Conservation (phyloP, 2,113 vertebrate species). For the Dascyllus trimaculatus region DNA sequence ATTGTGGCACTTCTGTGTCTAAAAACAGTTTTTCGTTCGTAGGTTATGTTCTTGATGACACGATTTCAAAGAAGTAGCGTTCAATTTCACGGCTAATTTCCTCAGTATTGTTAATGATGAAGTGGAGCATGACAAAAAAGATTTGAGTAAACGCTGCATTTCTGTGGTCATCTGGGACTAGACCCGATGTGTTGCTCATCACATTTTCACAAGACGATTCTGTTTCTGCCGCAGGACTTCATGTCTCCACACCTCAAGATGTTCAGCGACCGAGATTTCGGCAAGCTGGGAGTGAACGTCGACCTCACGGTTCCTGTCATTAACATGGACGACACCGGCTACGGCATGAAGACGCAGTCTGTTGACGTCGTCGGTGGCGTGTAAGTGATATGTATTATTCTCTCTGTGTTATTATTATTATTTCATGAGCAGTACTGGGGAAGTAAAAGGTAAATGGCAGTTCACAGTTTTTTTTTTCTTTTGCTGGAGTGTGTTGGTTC, state of each 20-base stretch:
- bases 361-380: conserved; percentile 90
- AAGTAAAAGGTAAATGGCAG: neutral
- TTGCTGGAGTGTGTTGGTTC: neutral
- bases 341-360: conserved; percentile 90
- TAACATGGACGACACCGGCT: conserved; percentile 89
- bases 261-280: conserved; percentile 91
- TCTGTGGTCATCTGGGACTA: neutral
- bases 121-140: neutral
- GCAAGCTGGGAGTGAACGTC: conserved; percentile 87
- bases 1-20: too few species aligned
- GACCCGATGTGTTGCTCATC: neutral
- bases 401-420: neutral
- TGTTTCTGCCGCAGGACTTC: conserved; percentile 85
- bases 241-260: conserved; percentile 90
- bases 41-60: too few species aligned
- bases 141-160: neutral
- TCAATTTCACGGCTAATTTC: too few species aligned
- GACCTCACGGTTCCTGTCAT: conserved; percentile 89
- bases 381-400: conserved; percentile 84
- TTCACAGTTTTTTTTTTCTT: neutral
- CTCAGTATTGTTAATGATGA: neutral
- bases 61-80: too few species aligned
- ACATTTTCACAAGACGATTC: neutral
- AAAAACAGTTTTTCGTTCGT: too few species aligned
- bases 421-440: neutral